phyloP scores from a whole-genome alignment of 2,888 invertebrate genomes.

The Microchrysa polita region DNA sequence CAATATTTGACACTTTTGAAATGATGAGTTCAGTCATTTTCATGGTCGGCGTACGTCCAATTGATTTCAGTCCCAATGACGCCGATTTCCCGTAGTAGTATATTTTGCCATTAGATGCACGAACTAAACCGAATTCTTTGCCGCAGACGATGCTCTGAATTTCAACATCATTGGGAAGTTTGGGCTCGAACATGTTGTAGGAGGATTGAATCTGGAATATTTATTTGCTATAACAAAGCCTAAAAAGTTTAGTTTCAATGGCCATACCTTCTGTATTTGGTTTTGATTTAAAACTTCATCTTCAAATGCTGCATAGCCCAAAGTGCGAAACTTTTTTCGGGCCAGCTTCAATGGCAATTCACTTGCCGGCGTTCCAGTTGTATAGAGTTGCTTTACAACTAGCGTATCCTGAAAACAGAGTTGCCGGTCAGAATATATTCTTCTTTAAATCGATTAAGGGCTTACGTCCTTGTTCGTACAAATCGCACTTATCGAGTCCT shows the following conservation, averaged over 20 bases:
- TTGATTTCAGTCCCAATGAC: slow-evolving; percentile 82
- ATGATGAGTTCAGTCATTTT: slow-evolving; percentile 69
- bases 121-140: slow-evolving; percentile 88
- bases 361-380: slow-evolving; percentile 59
- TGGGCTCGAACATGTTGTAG: slow-evolving; percentile 69
- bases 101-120: slow-evolving; percentile 87
- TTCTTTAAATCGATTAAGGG: neutral
- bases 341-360: slow-evolving; percentile 81
- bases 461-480: slow-evolving; percentile 82
- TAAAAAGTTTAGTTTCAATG: neutral
- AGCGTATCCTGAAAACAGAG: slow-evolving; percentile 74
- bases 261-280: slow-evolving; percentile 60
- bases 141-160: slow-evolving; percentile 81
- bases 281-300: slow-evolving; percentile 68
- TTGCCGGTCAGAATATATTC: neutral
- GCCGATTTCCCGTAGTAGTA: slow-evolving; percentile 88
- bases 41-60: slow-evolving; percentile 62
- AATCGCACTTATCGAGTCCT: slow-evolving; percentile 80
- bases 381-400: slow-evolving; percentile 77
- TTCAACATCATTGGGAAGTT: slow-evolving; percentile 79
- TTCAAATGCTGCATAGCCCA: slow-evolving; percentile 78
- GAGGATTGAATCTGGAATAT: slow-evolving; percentile 64
- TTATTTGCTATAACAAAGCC: neutral
- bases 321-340: slow-evolving; percentile 79
- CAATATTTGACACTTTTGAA: slow-evolving; percentile 77